Base-by-base conservation (phyloP, 2,797 vertebrate genomes). In the Sparus aurata region DNA sequence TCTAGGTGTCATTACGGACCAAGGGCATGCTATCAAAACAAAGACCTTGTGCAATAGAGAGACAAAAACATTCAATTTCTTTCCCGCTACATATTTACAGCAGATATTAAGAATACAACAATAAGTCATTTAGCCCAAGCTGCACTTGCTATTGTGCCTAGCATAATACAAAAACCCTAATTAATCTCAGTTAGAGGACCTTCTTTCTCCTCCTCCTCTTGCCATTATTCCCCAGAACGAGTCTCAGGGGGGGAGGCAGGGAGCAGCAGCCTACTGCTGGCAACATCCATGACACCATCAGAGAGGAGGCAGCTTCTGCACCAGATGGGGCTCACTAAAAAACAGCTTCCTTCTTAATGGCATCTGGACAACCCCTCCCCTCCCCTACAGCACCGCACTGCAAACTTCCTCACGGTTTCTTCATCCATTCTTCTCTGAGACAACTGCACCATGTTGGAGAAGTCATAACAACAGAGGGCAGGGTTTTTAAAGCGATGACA, bases 101-200 rank as follows among this genome's bases (percentile, higher is more conserved):
- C 57, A 83, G 65, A 87, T 84, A 78, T 88, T 91, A 87, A 85
- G 69, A 87, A 86, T 84, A 75, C 84, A 85, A 93, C 87, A 94
- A 92, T 92, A 87, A 85, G 83, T 88, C 53, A 90, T 93, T 94
- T 85, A 85, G 91, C 88, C 38, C n/a, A 68, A 82, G 91, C 86
- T 80, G 78, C 85, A 75, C 88, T 87, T 82, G 84, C 93, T 78
- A 92, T 93, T 93, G 91, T 93, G 80, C 82, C 82, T 82, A 79
- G 85, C 85, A 92, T 86, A 94, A 93, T 90, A 93, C 81, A 91
- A 91, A 90, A 93, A 80, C 82, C 81, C 88, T 92, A 94, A 95
- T 95, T 95, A 94, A 95, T 94, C 88, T 92, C 91, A 87, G 87
- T 93, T 92, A 90, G 88, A 90, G 85, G 91, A 91, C 87, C 80